These are phyloP conservation scores for Tauraco erythrolophus DNA, from an alignment of 2,113 vertebrate species.

Conservation along the genomic window DNA sequence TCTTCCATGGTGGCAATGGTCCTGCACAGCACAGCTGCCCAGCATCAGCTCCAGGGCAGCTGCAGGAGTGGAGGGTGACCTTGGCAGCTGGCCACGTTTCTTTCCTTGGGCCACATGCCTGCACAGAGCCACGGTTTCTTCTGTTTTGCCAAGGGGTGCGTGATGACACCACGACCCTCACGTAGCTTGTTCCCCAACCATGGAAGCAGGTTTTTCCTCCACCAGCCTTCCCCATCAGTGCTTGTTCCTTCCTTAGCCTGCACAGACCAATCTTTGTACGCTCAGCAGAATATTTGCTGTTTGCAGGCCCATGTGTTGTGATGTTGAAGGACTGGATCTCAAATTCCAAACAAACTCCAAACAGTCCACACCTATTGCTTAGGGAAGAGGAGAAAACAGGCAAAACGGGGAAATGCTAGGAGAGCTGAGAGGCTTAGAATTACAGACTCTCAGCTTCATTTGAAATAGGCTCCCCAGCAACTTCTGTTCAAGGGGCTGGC, in stretches of 20 bases:
- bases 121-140: neutral
- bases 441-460: neutral
- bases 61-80: neutral
- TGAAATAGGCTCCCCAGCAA: neutral
- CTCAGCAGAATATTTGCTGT: neutral
- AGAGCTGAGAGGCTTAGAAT: neutral
- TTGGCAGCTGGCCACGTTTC: rapidly evolving
- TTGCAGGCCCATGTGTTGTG: neutral
- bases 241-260: neutral
- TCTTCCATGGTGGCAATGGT: neutral
- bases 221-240: neutral
- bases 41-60: neutral
- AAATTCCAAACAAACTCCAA: neutral
- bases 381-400: neutral
- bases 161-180: rapidly evolving
- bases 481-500: neutral
- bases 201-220: neutral
- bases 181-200: rapidly evolving
- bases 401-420: neutral
- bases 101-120: neutral
- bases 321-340: neutral
- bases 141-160: neutral
- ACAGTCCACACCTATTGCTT: rapidly evolving
- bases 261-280: neutral
- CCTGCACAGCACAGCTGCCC: rapidly evolving